These are phyloP conservation scores for Archips xylosteana DNA, from an alignment of 2,888 invertebrate genomes.

Conservation along the genomic window DNA sequence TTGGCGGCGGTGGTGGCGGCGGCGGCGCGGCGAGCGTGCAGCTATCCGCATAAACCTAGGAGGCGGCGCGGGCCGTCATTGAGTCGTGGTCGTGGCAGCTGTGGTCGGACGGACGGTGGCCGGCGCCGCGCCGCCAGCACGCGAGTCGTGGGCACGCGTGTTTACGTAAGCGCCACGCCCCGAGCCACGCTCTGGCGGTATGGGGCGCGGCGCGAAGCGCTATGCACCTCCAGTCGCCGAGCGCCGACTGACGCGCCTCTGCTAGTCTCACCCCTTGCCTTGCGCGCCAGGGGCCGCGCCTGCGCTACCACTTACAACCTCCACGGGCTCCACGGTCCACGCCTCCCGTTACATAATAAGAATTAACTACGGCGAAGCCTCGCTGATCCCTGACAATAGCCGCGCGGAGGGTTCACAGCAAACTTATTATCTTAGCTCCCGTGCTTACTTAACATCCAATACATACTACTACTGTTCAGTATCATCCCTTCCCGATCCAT, in stretches of 20 bases:
- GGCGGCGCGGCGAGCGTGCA: slow-evolving; percentile 68
- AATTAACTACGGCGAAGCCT: slow-evolving; percentile 66
- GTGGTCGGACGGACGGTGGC: slow-evolving; percentile 77
- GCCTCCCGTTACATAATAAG: slow-evolving; percentile 76
- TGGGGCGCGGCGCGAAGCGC: slow-evolving; percentile 83
- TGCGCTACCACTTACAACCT: slow-evolving; percentile 69
- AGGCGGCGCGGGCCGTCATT: slow-evolving; percentile 80
- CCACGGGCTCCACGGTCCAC: slow-evolving; percentile 67
- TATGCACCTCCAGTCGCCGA: slow-evolving; percentile 81
- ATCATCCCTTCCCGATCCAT: neutral
- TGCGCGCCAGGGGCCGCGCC: slow-evolving; percentile 65
- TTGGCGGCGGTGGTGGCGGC: slow-evolving; percentile 76
- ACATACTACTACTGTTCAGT: neutral
- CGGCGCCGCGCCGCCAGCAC: slow-evolving; percentile 75
- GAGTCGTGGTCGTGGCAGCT: slow-evolving; percentile 63
- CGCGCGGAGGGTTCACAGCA: slow-evolving; percentile 37
- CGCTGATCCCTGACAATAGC: slow-evolving; percentile 43
- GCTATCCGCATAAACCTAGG: slow-evolving; percentile 75
- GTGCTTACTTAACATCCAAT: neutral
- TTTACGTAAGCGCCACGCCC: slow-evolving; percentile 86
- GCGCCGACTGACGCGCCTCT: slow-evolving; percentile 79
- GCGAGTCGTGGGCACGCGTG: slow-evolving; percentile 71
- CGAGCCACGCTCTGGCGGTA: slow-evolving; percentile 82
- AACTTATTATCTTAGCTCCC: slow-evolving; percentile 1
- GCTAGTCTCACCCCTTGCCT: slow-evolving; percentile 52